Evolutionary conservation across 2,113 vertebrate species (phyloP), one percentile per base, ranked within the genome.

Genomic region (Notothenia rossii): DNA sequence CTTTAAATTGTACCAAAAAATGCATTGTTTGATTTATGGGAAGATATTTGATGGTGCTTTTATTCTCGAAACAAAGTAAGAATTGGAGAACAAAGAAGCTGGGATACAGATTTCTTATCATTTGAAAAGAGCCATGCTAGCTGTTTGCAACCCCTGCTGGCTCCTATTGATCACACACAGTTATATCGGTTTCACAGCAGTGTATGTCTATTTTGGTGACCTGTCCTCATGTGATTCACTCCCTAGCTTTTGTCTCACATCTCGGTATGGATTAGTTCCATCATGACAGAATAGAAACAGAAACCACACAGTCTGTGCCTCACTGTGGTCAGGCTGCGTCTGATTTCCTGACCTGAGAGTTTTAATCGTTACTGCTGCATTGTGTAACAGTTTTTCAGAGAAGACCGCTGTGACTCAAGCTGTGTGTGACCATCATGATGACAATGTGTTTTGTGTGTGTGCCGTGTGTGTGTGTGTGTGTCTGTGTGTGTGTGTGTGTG

Each of bases 381-480:
- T 72, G 66, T 73, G 58, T 46, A 62, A 75, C 75, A 69, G 64
- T 75, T 80, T 80, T 78, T 61, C 49, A 73, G 64, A 78, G 72
- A 72, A 75, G 53, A 77, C 83, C 22, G 67, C 58, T 80, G 73
- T 77, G 75, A 83, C 36, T 82, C 81, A 79, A 84, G 71, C 80
- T 79, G 81, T 85, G 48, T 49, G 79, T 84, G 82, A 22, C 66
- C 59, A 68, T 76, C 74, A 69, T 53, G 70, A 78, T 91, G 88
- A 91, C 69, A 63, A n/a, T 75, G 83, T 88, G 82, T 40, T 76
- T 50, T 68, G 20, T 36, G 54, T 86, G 72, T 73, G 25, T 25
- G 25, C 2, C 2, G 2, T 25, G 25, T 25, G 25, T 25, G 25
- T 25, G 25, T 25, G 25, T 78, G 60, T 75, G 63, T 68, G 20